Conservation (phyloP, 2,113 vertebrate species). For the Cyprinodon tularosa region DNA sequence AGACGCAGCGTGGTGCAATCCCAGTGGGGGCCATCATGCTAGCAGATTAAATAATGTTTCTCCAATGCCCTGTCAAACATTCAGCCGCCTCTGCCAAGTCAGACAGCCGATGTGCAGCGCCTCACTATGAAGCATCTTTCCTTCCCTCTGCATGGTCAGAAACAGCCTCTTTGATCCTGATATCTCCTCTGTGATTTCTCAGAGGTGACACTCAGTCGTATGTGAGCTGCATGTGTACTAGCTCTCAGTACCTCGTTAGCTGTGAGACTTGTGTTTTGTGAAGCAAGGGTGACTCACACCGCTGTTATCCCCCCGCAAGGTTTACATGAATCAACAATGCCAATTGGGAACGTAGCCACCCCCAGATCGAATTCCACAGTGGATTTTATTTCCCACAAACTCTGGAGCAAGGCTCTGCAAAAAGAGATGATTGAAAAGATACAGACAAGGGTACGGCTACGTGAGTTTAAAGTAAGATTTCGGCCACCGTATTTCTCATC, state of each 20-base stretch:
- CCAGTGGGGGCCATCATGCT: constrained; percentile 79
- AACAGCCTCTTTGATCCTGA: constrained; percentile 73
- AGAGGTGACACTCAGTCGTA: constrained; percentile 63
- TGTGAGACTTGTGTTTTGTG: constrained; percentile 55
- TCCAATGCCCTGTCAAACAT: constrained; percentile 84
- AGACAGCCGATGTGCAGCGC: constrained; percentile 73
- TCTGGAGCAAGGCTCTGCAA: constrained; percentile 38
- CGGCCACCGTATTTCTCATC: constrained; percentile 26
- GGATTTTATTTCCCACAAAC: constrained; percentile 62
- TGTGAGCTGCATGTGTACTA: constrained; percentile 65
- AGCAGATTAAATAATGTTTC: constrained; percentile 85
- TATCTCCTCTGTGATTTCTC: constrained; percentile 68
- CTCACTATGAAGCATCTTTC: constrained; percentile 70
- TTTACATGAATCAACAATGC: constrained; percentile 68
- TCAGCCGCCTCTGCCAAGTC: constrained; percentile 77
- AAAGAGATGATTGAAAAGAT: constrained; percentile 41
- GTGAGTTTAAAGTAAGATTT: constrained; percentile 56
- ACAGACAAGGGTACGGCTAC: constrained; percentile 24
- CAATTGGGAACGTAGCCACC: constrained; percentile 38
- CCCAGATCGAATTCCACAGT: constrained; percentile 68
- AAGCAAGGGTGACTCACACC: constrained; percentile 49
- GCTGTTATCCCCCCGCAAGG: constrained; percentile 51
- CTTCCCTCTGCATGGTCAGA: constrained; percentile 54
- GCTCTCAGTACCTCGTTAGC: constrained; percentile 56
- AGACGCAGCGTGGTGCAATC: constrained; percentile 72